Evolutionary conservation across 2,113 vertebrate species (phyloP).

Genomic region (Hippocampus mohnikei): DNA sequence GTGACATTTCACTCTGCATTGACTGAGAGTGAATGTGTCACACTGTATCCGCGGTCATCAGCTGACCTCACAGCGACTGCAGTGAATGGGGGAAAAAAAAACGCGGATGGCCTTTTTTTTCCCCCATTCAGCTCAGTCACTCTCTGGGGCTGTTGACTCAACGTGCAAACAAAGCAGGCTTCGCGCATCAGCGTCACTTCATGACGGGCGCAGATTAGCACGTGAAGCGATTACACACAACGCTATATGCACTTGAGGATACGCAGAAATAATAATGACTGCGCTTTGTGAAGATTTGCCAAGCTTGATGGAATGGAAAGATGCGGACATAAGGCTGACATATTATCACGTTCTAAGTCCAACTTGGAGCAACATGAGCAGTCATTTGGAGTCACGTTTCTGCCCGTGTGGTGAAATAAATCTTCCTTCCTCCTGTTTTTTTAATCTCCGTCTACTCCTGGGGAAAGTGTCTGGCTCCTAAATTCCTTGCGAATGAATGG

Average conservation of each 20-base stretch:
- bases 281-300: background rate
- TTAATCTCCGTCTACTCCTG: background rate
- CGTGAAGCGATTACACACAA: slow-evolving; percentile 1
- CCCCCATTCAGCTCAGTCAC: slow-evolving; percentile 25
- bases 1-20: background rate
- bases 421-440: slow-evolving; percentile 5
- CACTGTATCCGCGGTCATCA: slow-evolving; percentile 31
- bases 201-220: slow-evolving; percentile 4
- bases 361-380: slow-evolving; percentile 2
- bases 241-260: background rate
- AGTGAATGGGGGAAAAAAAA: slow-evolving; percentile 25
- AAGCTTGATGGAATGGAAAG: slow-evolving; percentile 4
- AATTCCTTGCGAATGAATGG: background rate
- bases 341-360: background rate
- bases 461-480: background rate
- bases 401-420: slow-evolving; percentile 5
- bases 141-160: slow-evolving; percentile 24
- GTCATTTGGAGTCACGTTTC: slow-evolving; percentile 8
- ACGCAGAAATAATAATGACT: background rate
- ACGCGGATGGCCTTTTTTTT: slow-evolving; percentile 9
- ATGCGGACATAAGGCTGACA: slow-evolving; percentile 2
- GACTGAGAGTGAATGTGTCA: slow-evolving; percentile 20
- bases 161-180: slow-evolving; percentile 32
- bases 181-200: slow-evolving; percentile 23
- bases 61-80: slow-evolving; percentile 52